Conservation (phyloP, 2,888 invertebrate genomes). For the Chrysomela aeneicollis region DNA sequence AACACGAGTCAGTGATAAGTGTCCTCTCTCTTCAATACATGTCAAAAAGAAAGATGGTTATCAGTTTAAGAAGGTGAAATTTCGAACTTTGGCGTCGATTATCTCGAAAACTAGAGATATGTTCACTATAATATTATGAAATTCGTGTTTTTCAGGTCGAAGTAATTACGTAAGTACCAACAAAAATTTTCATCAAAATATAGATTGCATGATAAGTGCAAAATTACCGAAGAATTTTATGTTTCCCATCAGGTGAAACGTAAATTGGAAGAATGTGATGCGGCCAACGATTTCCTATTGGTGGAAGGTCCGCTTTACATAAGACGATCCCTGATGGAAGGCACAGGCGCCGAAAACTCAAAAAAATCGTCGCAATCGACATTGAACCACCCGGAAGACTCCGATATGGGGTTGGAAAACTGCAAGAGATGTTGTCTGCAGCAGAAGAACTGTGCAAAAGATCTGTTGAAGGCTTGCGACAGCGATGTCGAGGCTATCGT, state of each 20-base stretch:
- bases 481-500: conserved; percentile 22
- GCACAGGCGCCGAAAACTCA: not conserved
- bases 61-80: too few species aligned
- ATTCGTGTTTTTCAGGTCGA: too few species aligned
- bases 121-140: too few species aligned
- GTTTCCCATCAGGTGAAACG: not conserved
- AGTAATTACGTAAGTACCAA: too few species aligned
- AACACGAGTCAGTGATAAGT: too few species aligned
- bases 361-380: not conserved
- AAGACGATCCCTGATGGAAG: conserved; percentile 1
- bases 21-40: too few species aligned
- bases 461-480: conserved; percentile 17
- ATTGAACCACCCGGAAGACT: not conserved
- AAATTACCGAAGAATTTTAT: too few species aligned
- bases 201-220: too few species aligned
- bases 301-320: conserved; percentile 13
- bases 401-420: not conserved
- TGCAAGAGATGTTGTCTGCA: conserved; percentile 3
- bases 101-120: too few species aligned
- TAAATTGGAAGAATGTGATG: conserved; percentile 2
- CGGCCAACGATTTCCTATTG: conserved; percentile 1
- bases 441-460: not conserved
- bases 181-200: too few species aligned
- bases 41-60: too few species aligned
- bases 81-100: too few species aligned